Conservation (phyloP, 2,888 invertebrate species). For the Deilephila porcellus region DNA sequence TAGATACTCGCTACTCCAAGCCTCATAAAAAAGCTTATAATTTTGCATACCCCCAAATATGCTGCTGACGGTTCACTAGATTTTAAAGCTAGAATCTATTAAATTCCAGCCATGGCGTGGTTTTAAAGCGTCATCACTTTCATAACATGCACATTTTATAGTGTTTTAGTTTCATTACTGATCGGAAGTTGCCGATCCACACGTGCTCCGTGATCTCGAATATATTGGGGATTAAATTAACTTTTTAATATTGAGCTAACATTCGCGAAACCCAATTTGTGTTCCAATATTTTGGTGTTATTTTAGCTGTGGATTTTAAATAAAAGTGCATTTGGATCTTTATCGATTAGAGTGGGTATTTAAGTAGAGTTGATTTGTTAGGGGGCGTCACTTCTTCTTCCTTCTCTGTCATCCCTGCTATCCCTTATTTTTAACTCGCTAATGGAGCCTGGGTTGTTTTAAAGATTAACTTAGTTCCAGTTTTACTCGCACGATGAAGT, state of each 20-base stretch:
- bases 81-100: not conserved
- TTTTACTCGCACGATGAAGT: too few relatives aligned
- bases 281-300: not conserved
- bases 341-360: too few relatives aligned
- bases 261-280: not conserved
- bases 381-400: too few relatives aligned
- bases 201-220: slow-evolving; percentile 11
- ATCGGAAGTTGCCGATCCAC: not conserved
- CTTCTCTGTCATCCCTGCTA: too few relatives aligned
- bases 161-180: slow-evolving; percentile 7
- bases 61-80: not conserved
- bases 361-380: too few relatives aligned
- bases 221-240: slow-evolving; percentile 15
- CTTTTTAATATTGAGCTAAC: slow-evolving; percentile 33
- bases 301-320: too few relatives aligned
- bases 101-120: not conserved
- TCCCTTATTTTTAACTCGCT: too few relatives aligned
- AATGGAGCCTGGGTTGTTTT: too few relatives aligned
- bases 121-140: not conserved
- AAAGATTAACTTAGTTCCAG: too few relatives aligned
- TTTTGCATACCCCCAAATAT: not conserved
- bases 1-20: too few relatives aligned
- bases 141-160: not conserved
- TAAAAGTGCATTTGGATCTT: too few relatives aligned
- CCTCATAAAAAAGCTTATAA: not conserved